A percentile compares a stretch with the other conserved stretches of the same genome.
Conservation (phyloP, 2,113 vertebrate genomes). For the Orientallactaga bullata region DNA sequence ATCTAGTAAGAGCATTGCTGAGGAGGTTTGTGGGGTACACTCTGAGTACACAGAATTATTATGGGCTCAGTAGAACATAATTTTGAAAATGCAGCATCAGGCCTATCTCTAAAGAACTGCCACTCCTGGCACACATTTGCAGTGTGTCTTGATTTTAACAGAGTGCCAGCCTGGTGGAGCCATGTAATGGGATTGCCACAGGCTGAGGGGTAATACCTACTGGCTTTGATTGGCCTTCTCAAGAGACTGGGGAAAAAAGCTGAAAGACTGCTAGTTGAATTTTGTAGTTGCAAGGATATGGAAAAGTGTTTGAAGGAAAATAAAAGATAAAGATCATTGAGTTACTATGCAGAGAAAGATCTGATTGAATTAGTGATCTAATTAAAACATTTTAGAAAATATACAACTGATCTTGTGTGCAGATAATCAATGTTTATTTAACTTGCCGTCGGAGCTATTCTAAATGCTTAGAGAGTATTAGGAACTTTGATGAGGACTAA, state of each 20-base stretch:
- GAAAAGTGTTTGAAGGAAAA: slow-evolving; percentile 9
- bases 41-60: neutral
- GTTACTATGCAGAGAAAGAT: neutral
- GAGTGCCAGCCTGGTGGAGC: neutral
- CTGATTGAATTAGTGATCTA: neutral
- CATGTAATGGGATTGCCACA: neutral
- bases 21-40: neutral
- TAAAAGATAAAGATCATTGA: neutral
- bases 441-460: neutral
- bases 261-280: neutral
- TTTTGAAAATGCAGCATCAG: neutral
- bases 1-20: neutral
- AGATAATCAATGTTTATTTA: neutral
- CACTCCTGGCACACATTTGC: neutral
- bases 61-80: neutral
- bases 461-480: neutral
- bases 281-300: slow-evolving; percentile 17
- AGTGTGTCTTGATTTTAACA: neutral
- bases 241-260: slow-evolving; percentile 12
- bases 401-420: neutral
- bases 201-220: neutral
- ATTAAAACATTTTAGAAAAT: slow-evolving; percentile 47
- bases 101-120: neutral
- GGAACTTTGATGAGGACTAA: neutral
- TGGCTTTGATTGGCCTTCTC: neutral